Evolutionary conservation across 1,140 invertebrate genomes (phyloP), one percentile per base, ranked within the genome.

Genomic region (Eumeta japonica): DNA sequence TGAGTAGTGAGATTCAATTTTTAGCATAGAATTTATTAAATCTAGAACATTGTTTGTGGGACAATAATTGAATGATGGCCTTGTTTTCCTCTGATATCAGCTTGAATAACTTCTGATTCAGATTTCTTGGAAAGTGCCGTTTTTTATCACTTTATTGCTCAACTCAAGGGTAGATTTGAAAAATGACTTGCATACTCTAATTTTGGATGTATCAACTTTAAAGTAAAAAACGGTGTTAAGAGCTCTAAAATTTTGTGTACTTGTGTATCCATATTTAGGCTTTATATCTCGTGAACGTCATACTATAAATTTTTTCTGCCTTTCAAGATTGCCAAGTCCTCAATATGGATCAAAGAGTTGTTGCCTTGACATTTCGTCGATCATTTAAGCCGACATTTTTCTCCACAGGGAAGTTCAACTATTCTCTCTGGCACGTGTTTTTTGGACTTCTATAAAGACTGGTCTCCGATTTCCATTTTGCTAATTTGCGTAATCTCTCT

Each of bases 1-100:
- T 4, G 52, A 33, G 37, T 70, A 65, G 40, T 66, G 61, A 12
- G 51, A 59, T 40, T 51, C 52, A 12, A 58, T 39, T 18, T 47
- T 41, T 1, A 55, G 52, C 39, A 59, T 55, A 16, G 40, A 39
- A 37, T 52, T 41, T 12, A 62, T 63, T 39, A 60, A 52, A 12
- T 48, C 20, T 2, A 51, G 35, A 43, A 55, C 43, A 17, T 35
- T 38, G 45, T 36, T 41, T 32, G 11, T 11, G 37, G 13, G 17
- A 35, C 17, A 3, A 37, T 29, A 10, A 19, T 43, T 10, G 29
- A 35, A 18, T 51, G 42, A 35, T 48, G 12, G 5, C 27, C 16
- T 10, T 45, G 48, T 42, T 44, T 50, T 28, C 48, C 41, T 36
- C 39, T 38, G 5, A 14, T 14, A 28, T 44, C 41, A n/a, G 11